Evolutionary conservation across 1,140 invertebrate genomes (phyloP), one percentile per base, ranked within the genome.

Genomic region (Neodiprion pinetum): DNA sequence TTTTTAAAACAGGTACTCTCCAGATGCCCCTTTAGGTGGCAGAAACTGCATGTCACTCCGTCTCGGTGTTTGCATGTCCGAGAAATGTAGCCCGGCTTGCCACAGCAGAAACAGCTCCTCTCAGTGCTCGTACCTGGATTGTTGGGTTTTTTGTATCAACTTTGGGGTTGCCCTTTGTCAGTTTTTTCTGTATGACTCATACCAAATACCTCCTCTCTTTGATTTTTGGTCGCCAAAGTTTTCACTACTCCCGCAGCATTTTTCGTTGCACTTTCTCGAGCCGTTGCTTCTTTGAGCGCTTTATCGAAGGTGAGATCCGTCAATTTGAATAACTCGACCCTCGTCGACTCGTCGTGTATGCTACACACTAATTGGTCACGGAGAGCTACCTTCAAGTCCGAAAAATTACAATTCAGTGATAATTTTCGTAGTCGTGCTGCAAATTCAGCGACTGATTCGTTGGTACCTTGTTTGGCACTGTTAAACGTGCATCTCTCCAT

Each of bases 341-440:
- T 67, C 10, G 70, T 72, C 50, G 21, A 23, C 17, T 76, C 23
- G 14, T 76, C 71, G 1, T 49, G 69, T 1, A 76, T 50, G 1
- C 77, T 74, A 66, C 71, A 74, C 1, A 74, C 72, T 11, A 78
- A 78, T 66, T 74, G 74, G 40, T 78, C 73, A 5, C 70, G 67
- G 0, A 76, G n/a, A 0, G 71, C 40, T 0, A 40, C 61, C 4
- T 72, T 17, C 7, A 76, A 28, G 12, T 69, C 53, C 7, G 9
- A 14, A 66, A 76, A 78, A 47, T 76, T 72, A 21, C 74, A 78
- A 28, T 72, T 11, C 14, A 74, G 10, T 28, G 75, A 61, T n/a
- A 78, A 50, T 48, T 71, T 61, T 61, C 67, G 40, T 49, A 78
- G 50, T 61, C 49, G 61, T 9, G 74, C 77, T 48, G 69, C 73